phyloP scores from a whole-genome alignment of 2,888 invertebrate genomes.

The Drosophila phalerata region DNA sequence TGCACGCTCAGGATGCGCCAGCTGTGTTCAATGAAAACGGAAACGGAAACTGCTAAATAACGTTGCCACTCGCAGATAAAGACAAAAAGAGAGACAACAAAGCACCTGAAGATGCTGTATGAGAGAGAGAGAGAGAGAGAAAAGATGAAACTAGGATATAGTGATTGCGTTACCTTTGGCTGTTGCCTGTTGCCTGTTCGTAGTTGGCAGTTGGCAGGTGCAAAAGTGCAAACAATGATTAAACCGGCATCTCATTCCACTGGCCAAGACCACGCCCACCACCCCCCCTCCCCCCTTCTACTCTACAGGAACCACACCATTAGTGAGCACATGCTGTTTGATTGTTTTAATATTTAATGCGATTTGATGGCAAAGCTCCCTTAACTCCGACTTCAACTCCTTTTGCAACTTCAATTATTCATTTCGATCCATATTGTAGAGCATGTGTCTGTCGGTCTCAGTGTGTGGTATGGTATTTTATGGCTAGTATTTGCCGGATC shows the following conservation, averaged over 20 bases:
- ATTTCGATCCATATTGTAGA: constrained; percentile 36
- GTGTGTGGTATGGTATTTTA: not conserved
- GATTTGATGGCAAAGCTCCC: constrained; percentile 56
- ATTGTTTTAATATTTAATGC: constrained; percentile 77
- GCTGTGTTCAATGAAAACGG: constrained; percentile 71
- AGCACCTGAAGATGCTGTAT: constrained; percentile 2
- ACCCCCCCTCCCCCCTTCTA: not conserved
- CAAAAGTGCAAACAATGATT: constrained; percentile 73
- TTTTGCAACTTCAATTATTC: constrained; percentile 41
- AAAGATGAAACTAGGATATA: constrained; percentile 6
- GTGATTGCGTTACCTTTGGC: constrained; percentile 40
- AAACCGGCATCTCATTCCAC: constrained; percentile 47
- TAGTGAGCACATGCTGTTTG: constrained; percentile 52
- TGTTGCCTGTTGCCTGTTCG: constrained; percentile 76
- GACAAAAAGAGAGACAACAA: constrained; percentile 18
- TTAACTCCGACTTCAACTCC: constrained; percentile 34
- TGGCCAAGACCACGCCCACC: constrained; percentile 16
- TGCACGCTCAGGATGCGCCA: constrained; percentile 67
- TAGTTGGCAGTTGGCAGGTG: constrained; percentile 69
- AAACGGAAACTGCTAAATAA: constrained; percentile 81
- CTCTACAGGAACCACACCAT: constrained; percentile 60
- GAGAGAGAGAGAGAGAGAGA: not conserved
- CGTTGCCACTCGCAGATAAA: constrained; percentile 56
- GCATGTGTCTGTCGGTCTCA: not conserved
- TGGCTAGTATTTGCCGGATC: not conserved